These are phyloP conservation scores for Neotoxoptera formosana DNA, from an alignment of 1,140 invertebrate genomes.

Conservation along the genomic window DNA sequence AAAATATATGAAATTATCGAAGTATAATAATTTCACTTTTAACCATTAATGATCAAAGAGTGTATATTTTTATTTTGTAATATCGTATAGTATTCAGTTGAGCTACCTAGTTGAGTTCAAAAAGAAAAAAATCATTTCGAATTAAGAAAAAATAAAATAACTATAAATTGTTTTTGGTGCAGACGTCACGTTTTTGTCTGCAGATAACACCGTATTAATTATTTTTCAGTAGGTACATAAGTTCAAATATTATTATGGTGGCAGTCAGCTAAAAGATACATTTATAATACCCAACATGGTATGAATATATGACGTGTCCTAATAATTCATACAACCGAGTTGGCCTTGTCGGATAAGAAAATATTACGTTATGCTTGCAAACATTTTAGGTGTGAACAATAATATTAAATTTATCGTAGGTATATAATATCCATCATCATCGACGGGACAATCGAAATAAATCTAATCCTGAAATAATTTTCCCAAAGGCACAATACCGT, in stretches of 20 bases:
- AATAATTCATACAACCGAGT: neutral
- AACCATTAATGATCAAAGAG: neutral
- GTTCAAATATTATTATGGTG: neutral
- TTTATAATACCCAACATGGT: neutral
- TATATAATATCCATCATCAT: conserved; percentile 12
- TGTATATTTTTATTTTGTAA: neutral
- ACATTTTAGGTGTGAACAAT: neutral
- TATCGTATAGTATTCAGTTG: neutral
- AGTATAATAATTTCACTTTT: neutral
- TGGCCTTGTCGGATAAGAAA: neutral
- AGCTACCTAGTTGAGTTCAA: neutral
- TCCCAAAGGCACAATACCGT: neutral
- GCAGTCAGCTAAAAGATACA: neutral
- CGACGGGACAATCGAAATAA: neutral
- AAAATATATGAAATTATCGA: neutral
- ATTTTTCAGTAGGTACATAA: neutral
- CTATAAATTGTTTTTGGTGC: neutral
- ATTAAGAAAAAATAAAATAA: neutral
- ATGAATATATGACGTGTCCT: neutral
- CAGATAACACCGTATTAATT: neutral
- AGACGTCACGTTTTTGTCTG: neutral
- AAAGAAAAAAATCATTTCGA: neutral
- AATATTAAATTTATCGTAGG: neutral
- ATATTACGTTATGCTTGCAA: neutral
- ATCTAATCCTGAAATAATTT: neutral